Evolutionary conservation across 2,888 invertebrate genomes (phyloP).

Genomic region (Tanytarsus gracilentus): DNA sequence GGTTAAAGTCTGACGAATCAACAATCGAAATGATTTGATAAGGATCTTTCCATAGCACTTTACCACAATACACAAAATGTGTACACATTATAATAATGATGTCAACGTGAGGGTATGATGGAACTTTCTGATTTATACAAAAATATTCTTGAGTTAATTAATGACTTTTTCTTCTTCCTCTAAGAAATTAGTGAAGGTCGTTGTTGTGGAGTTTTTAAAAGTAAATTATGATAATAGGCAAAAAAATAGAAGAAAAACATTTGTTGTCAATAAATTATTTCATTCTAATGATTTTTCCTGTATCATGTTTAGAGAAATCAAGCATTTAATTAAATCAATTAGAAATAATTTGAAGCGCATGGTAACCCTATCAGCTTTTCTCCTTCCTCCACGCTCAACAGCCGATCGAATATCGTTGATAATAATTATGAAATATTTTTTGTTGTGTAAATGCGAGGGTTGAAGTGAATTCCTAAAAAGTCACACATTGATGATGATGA

Average conservation of each 20-base stretch:
- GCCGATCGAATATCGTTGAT: slow-evolving; percentile 23
- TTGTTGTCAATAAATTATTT: slow-evolving; percentile 1
- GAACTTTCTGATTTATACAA: no score
- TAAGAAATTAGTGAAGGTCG: no score
- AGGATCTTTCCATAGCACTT: no score
- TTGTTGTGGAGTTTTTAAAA: no score
- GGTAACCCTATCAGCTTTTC: slow-evolving; percentile 9
- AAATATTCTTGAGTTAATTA: no score
- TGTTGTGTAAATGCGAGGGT: background rate
- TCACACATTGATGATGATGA: slow-evolving; percentile 14
- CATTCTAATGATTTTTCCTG: background rate
- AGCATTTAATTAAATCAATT: slow-evolving; percentile 27
- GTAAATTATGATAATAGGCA: no score
- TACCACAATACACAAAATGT: no score
- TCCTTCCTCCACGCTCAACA: background rate
- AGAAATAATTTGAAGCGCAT: slow-evolving; percentile 21
- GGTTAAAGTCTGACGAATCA: background rate
- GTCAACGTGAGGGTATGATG: no score
- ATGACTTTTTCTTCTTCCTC: no score
- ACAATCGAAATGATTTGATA: no score
- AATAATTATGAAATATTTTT: slow-evolving; percentile 23
- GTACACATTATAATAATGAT: no score
- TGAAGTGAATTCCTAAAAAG: no score
- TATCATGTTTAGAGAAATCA: background rate
- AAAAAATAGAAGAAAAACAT: background rate